phyloP scores from a whole-genome alignment of 2,888 invertebrate genomes.

The Prosapia bicincta region DNA sequence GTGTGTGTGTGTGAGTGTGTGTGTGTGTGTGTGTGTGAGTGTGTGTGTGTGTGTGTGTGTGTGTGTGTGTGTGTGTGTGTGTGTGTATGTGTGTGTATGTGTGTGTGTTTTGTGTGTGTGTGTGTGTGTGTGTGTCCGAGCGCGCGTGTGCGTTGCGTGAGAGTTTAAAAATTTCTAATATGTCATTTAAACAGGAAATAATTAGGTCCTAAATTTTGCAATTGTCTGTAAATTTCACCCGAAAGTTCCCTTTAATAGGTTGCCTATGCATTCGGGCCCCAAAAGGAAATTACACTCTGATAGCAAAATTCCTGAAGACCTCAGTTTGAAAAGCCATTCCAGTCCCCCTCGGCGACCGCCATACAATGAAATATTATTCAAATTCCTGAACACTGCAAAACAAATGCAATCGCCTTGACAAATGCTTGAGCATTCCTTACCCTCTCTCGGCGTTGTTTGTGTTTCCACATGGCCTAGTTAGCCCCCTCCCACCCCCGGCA shows the following conservation, averaged over 20 bases:
- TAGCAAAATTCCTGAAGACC: background rate
- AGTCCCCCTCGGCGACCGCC: constrained; percentile 18
- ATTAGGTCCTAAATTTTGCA: too few species aligned
- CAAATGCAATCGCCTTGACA: constrained; percentile 28
- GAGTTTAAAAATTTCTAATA: too few species aligned
- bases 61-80: too few species aligned
- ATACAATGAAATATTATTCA: constrained; percentile 32
- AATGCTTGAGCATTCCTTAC: constrained; percentile 22
- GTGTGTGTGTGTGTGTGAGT: too few species aligned
- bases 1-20: too few species aligned
- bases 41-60: too few species aligned
- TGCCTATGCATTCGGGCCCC: background rate
- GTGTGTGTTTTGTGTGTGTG: too few species aligned
- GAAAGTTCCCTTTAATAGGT: background rate
- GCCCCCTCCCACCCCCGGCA: constrained; percentile 6
- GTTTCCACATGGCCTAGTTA: constrained; percentile 27
- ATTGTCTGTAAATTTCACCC: too few species aligned
- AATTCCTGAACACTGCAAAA: constrained; percentile 24
- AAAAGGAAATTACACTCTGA: background rate
- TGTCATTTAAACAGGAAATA: too few species aligned
- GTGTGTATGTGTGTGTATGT: too few species aligned
- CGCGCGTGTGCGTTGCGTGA: too few species aligned
- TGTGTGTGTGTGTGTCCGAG: too few species aligned
- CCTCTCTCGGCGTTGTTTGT: constrained; percentile 11
- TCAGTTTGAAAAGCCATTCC: constrained; percentile 27